Conservation (phyloP, 1,140 invertebrate species). For the Spodoptera litura region DNA sequence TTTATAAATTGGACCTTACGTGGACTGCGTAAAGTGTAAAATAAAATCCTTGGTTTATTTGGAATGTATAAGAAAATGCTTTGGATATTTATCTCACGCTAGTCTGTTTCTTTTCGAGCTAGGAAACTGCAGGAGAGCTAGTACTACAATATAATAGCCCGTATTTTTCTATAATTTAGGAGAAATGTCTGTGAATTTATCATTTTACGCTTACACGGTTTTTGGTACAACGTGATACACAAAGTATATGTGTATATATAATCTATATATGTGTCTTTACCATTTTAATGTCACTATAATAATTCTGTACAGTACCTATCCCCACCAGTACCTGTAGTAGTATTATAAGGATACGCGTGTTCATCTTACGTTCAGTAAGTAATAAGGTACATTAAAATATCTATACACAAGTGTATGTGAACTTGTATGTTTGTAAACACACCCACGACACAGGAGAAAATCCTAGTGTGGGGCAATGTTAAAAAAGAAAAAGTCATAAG, state of each 20-base stretch:
- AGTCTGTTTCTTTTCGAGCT: conserved; percentile 37
- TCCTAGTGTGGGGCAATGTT: too few species aligned
- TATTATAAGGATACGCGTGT: too few species aligned
- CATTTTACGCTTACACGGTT: background rate
- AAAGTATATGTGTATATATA: background rate
- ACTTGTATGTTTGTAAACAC: too few species aligned
- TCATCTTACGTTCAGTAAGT: background rate
- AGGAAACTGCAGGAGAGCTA: conserved; percentile 23
- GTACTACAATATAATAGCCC: conserved; percentile 24
- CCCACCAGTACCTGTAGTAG: too few species aligned
- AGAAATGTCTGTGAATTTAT: conserved; percentile 21
- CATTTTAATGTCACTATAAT: background rate
- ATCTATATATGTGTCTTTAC: background rate
- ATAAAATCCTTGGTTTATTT: background rate
- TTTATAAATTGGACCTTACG: conserved; percentile 42
- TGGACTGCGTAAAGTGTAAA: conserved; percentile 33
- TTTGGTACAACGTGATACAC: background rate
- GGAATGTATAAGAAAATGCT: conserved; percentile 28
- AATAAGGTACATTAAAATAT: background rate
- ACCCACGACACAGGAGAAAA: too few species aligned
- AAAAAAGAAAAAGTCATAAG: too few species aligned
- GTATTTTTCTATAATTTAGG: conserved; percentile 37
- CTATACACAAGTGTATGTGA: too few species aligned
- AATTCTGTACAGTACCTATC: background rate
- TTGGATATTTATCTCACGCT: conserved; percentile 36